Base-by-base conservation (phyloP, 2,888 invertebrate genomes). In the Ichneumon xanthorius region DNA sequence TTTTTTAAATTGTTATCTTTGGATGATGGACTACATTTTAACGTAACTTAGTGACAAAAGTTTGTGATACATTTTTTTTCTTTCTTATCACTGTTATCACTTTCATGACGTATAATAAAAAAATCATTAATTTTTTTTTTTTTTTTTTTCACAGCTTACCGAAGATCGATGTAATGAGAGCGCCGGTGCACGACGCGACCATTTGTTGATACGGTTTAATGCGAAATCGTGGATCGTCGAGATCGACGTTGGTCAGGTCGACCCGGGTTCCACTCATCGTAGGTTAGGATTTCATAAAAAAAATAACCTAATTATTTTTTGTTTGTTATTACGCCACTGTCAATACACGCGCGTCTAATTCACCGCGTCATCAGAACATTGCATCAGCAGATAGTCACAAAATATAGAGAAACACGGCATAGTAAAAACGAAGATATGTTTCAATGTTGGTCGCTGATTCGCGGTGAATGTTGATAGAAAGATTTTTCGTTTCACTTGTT, bases 131-230 rank as follows among this genome's bases (percentile, higher is more conserved):
- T 26, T 26, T 26, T 26, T 26, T 26, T 26, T 26, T 26, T 26
- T 26, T 63, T 63, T 63, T 63, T 33, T 63, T 48, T 4, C 26
- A 30, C 22, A 76, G 85, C 88, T 89, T 95, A 98, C 98, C 97
- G 90, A 98, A 96, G 84, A 98, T 92, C 67, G 98, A 98, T 92
- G 99, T 99, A 92, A 98, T 95, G 87, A 98, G 94, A 16, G 98
- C 99, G 84, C 99, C 99, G 85, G 97, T 96, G 94, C 97, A 97
- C 73, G 98, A 97, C 71, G 98, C 97, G 90, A 96, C 95, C 95
- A 97, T 97, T 95, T 98, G 98, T 93, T 98, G 98, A 84, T 95
- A 92, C 0, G 97, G 96, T 87, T 96, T 97, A 84, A 97, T 97
- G 86, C 97, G 95, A 94, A 96, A 97, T 90, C 95, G 95, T 4